phyloP scores from a whole-genome alignment of 1,140 invertebrate species.

The Leptoteleia sp. region DNA sequence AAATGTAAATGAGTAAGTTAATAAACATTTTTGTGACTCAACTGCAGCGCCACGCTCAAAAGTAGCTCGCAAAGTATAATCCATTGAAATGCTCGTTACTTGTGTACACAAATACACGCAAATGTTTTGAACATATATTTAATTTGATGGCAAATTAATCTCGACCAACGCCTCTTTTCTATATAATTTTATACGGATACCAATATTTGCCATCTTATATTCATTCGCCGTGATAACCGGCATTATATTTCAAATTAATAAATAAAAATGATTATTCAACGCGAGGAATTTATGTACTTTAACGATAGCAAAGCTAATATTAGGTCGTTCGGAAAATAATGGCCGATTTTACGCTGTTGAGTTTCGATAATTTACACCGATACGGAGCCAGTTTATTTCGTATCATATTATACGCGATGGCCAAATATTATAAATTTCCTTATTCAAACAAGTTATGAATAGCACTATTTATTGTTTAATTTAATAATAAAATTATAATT shows the following conservation, averaged over 20 bases:
- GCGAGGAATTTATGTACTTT: constrained; percentile 39
- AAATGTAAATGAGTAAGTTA: too few relatives aligned
- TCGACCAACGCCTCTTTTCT: background rate
- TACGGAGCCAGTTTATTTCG: too few relatives aligned
- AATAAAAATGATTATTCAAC: constrained; percentile 41
- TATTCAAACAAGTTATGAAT: constrained; percentile 8
- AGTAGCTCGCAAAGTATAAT: too few relatives aligned
- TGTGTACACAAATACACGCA: background rate
- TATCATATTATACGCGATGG: too few relatives aligned
- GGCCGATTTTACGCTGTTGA: constrained; percentile 32
- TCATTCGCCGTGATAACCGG: constrained; percentile 34
- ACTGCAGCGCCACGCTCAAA: too few relatives aligned
- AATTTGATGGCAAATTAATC: constrained; percentile 21
- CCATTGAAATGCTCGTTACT: constrained; percentile 2
- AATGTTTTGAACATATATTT: constrained; percentile 26
- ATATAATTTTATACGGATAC: constrained; percentile 16
- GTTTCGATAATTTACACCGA: constrained; percentile 48
- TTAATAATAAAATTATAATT: constrained; percentile 11
- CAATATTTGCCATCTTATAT: constrained; percentile 25
- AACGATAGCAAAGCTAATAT: constrained; percentile 46
- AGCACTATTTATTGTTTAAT: constrained; percentile 13
- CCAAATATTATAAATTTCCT: constrained; percentile 24
- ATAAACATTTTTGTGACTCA: too few relatives aligned
- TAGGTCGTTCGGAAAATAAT: constrained; percentile 45
- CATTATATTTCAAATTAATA: constrained; percentile 41